A percentile compares a stretch with the other conserved stretches of the same genome.
Conservation (phyloP, 2,888 invertebrate species). For the Heliothis peltigera region DNA sequence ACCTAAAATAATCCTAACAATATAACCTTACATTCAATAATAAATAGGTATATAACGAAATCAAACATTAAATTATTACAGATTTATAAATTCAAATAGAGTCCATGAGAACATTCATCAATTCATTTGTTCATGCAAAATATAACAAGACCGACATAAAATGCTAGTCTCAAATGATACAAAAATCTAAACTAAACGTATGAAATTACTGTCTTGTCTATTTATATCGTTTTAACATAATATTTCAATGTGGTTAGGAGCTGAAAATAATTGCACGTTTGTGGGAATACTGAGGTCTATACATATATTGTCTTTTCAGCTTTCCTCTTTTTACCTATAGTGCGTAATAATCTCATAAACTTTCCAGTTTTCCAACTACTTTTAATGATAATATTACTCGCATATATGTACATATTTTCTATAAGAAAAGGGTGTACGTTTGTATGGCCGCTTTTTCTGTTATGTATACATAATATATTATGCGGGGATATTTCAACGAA, state of each 20-base stretch:
- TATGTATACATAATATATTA: constrained; percentile 43
- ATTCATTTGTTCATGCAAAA: constrained; percentile 50
- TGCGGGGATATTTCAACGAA: constrained; percentile 29
- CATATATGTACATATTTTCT: constrained; percentile 32
- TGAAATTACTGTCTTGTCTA: constrained; percentile 26
- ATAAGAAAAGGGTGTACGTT: constrained; percentile 31
- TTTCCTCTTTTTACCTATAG: constrained; percentile 31
- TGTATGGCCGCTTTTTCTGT: constrained; percentile 55
- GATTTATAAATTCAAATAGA: constrained; percentile 34
- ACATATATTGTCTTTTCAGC: constrained; percentile 26
- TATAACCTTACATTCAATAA: constrained; percentile 24
- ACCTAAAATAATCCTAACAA: constrained; percentile 58
- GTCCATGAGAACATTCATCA: constrained; percentile 43
- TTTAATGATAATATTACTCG: constrained; percentile 13
- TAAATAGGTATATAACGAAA: constrained; percentile 13
- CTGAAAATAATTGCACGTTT: constrained; percentile 53
- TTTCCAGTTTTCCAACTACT: constrained; percentile 27
- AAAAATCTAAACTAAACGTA: constrained; percentile 37
- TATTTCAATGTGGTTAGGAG: constrained; percentile 27
- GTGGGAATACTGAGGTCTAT: constrained; percentile 50
- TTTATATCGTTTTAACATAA: constrained; percentile 50
- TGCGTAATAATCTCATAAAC: constrained; percentile 42
- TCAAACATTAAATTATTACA: constrained; percentile 18
- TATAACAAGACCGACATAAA: constrained; percentile 79
- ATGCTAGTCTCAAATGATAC: constrained; percentile 85